Evolutionary conservation across 2,113 vertebrate genomes (phyloP).

Genomic region (Tragulus kanchil): DNA sequence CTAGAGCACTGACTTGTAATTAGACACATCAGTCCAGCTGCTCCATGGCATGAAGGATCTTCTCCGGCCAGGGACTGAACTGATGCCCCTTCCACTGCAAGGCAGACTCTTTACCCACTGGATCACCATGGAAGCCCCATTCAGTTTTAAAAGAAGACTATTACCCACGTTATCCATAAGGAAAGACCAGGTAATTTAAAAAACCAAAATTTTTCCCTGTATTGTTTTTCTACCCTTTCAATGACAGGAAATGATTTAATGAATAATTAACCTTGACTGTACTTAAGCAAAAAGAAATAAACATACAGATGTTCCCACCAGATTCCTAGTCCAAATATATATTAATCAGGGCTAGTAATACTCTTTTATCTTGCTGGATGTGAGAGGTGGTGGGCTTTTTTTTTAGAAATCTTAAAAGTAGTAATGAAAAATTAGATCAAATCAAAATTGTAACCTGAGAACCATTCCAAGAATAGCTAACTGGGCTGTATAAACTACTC

Average conservation of each 20-base stretch:
- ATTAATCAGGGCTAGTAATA: not conserved
- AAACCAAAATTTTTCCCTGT: not conserved
- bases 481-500: not conserved
- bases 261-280: constrained; percentile 6
- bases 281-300: not conserved
- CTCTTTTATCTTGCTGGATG: not conserved
- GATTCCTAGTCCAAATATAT: not conserved
- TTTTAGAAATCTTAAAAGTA: not conserved
- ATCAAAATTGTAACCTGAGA: not conserved
- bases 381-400: not conserved
- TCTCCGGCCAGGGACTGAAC: no score
- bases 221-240: not conserved
- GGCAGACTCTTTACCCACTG: no score
- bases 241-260: not conserved
- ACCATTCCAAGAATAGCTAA: not conserved
- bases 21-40: no score
- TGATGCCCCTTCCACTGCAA: no score
- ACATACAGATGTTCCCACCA: not conserved
- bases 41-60: no score
- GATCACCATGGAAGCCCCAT: no score
- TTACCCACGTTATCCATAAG: not conserved
- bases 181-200: not conserved
- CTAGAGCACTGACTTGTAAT: no score
- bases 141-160: not conserved
- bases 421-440: not conserved